Evolutionary conservation across 2,797 vertebrate genomes (phyloP).

Genomic region (Taenioides sp.): DNA sequence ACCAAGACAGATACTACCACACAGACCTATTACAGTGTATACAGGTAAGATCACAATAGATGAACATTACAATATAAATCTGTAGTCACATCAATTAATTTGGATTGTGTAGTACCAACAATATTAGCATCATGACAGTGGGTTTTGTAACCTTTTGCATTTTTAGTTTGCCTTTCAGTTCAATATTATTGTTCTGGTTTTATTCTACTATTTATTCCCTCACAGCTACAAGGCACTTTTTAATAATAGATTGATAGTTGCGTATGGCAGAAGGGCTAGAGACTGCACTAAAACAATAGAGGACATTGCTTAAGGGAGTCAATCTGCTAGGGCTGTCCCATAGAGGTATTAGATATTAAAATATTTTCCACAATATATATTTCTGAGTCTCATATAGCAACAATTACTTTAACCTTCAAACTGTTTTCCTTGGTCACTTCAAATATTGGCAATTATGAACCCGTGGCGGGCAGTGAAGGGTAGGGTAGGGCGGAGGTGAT

Average conservation of each 20-base stretch:
- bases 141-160: not conserved
- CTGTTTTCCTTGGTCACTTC: too few relatives aligned
- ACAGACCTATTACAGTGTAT: slow-evolving; percentile 92
- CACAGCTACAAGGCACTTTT: slow-evolving; percentile 50
- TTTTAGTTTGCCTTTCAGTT: not conserved
- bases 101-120: not conserved
- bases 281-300: slow-evolving; percentile 55
- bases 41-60: slow-evolving; percentile 78
- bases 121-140: not conserved
- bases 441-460: too few relatives aligned
- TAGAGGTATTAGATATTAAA: slow-evolving; percentile 23
- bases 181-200: not conserved
- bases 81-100: not conserved
- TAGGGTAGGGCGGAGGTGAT: not conserved
- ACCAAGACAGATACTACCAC: slow-evolving; percentile 96
- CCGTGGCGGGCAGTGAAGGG: not conserved
- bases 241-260: slow-evolving; percentile 66
- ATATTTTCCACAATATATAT: not conserved
- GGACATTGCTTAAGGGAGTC: slow-evolving; percentile 61
- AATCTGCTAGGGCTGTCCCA: slow-evolving; percentile 58
- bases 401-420: too few relatives aligned
- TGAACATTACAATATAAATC: not conserved
- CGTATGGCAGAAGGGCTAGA: slow-evolving; percentile 63
- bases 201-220: slow-evolving; percentile 28
- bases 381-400: too few relatives aligned